phyloP scores from a whole-genome alignment of 1,140 invertebrate species.

The Tetramorium simillimum region DNA sequence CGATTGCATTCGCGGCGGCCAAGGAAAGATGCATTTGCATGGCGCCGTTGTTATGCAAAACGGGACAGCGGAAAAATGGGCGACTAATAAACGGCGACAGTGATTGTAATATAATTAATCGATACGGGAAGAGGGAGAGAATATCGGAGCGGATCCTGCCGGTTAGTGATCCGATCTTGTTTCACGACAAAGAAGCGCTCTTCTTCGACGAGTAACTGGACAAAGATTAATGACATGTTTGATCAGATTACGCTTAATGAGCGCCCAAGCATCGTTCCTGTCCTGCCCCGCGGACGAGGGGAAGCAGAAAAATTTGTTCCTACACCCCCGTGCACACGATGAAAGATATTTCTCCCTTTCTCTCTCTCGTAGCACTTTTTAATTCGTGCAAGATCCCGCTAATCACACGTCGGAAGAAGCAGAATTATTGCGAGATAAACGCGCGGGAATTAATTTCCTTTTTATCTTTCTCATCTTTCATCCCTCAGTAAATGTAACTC shows the following conservation, averaged over 20 bases:
- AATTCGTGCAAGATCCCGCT: conserved; percentile 49
- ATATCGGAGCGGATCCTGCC: conserved; percentile 43
- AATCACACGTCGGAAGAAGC: conserved; percentile 49
- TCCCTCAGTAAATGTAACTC: not conserved
- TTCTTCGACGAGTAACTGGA: conserved; percentile 51
- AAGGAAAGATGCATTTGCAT: conserved; percentile 46
- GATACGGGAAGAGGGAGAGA: not conserved
- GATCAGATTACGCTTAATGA: conserved; percentile 72
- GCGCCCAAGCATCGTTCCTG: conserved; percentile 47
- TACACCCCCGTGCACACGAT: not conserved
- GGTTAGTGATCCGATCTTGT: conserved; percentile 51
- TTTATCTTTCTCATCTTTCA: conserved; percentile 24
- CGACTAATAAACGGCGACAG: conserved; percentile 38
- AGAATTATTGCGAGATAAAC: conserved; percentile 50
- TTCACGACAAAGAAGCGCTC: conserved; percentile 45
- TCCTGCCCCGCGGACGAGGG: not conserved
- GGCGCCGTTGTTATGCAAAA: conserved; percentile 16
- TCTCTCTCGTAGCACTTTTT: conserved; percentile 29
- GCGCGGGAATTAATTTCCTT: conserved; percentile 46
- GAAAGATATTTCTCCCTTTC: conserved; percentile 36
- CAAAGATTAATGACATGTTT: conserved; percentile 68
- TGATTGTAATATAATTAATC: conserved; percentile 67
- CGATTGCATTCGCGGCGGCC: conserved; percentile 34
- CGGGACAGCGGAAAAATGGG: conserved; percentile 21
- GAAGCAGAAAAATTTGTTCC: conserved; percentile 36